Evolutionary conservation across 2,888 invertebrate genomes (phyloP).

Genomic region (Leptopilina drosophilae): DNA sequence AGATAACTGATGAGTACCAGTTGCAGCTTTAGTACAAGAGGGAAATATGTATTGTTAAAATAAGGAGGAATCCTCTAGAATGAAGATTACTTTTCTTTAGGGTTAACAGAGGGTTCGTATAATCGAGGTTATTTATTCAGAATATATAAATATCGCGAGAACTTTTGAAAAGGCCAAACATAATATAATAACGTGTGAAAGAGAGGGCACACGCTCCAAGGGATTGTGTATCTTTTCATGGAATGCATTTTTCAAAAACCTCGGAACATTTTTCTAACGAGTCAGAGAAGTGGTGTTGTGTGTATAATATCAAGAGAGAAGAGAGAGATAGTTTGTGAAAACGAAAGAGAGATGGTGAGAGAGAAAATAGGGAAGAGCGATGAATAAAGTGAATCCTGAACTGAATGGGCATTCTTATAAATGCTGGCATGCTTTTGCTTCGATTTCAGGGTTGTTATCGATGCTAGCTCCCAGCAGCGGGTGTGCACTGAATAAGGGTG

Average conservation of each 20-base stretch:
- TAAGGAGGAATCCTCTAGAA: no score
- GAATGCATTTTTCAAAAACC: conserved; percentile 53
- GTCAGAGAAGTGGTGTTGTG: conserved; percentile 2
- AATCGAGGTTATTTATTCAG: no score
- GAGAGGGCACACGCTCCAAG: conserved; percentile 15
- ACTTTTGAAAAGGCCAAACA: conserved; percentile 15
- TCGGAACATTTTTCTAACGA: conserved; percentile 39
- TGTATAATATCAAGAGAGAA: not conserved
- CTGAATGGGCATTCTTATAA: conserved; percentile 28
- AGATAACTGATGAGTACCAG: no score
- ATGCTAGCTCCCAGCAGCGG: conserved; percentile 20
- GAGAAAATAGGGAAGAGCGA: conserved; percentile 11
- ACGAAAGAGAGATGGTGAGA: conserved; percentile 24
- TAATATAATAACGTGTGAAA: conserved; percentile 28
- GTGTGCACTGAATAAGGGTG: conserved; percentile 22
- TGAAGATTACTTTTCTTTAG: no score
- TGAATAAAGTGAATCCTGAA: not conserved
- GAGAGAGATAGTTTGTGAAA: not conserved
- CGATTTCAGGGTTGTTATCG: conserved; percentile 33
- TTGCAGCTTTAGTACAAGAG: no score
- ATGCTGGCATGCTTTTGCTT: conserved; percentile 25
- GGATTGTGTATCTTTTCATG: conserved; percentile 45
- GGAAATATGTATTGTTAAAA: no score
- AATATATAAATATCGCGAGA: no score
- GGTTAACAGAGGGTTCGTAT: no score